phyloP scores from a whole-genome alignment of 2,797 vertebrate species.

The Sebastes glaucus region DNA sequence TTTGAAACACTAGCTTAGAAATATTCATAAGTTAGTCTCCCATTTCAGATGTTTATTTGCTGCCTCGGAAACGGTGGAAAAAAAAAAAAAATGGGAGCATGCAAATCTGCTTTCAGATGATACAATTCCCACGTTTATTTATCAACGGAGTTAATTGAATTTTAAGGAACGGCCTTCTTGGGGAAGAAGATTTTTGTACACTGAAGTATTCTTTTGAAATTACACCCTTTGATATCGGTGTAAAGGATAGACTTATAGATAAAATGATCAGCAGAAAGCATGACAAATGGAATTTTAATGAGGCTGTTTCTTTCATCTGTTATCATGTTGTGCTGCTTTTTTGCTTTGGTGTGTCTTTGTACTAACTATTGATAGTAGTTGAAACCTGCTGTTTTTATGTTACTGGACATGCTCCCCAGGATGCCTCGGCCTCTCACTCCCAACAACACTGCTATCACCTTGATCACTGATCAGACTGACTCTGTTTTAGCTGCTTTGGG shows the following conservation, averaged over 20 bases:
- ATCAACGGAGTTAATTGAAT: slow-evolving; percentile 80
- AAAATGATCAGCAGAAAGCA: slow-evolving; percentile 89
- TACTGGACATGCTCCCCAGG: slow-evolving; percentile 91
- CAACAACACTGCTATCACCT: slow-evolving; percentile 90
- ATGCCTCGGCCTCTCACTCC: slow-evolving; percentile 86
- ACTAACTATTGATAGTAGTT: slow-evolving; percentile 91
- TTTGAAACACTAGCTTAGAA: slow-evolving; percentile 57
- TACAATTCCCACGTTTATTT: slow-evolving; percentile 77
- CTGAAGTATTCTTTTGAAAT: slow-evolving; percentile 90
- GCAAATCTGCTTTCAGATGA: slow-evolving; percentile 78
- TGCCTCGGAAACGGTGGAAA: slow-evolving; percentile 40
- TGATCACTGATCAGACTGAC: slow-evolving; percentile 89
- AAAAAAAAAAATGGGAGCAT: slow-evolving; percentile 52
- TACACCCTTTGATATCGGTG: slow-evolving; percentile 89
- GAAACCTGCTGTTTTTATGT: slow-evolving; percentile 94
- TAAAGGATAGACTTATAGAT: slow-evolving; percentile 91
- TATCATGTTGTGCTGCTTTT: slow-evolving; percentile 89
- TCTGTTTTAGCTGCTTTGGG: slow-evolving; percentile 90
- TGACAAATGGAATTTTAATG: slow-evolving; percentile 97
- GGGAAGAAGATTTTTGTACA: slow-evolving; percentile 54
- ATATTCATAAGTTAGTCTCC: slow-evolving; percentile 70
- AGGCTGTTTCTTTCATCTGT: slow-evolving; percentile 91
- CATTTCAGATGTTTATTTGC: slow-evolving; percentile 72
- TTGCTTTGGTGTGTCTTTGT: slow-evolving; percentile 80
- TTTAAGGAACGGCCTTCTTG: slow-evolving; percentile 71